Evolutionary conservation across 1,140 invertebrate genomes (phyloP), one percentile per base, ranked within the genome.

Genomic region (Bathynomus jamesi): DNA sequence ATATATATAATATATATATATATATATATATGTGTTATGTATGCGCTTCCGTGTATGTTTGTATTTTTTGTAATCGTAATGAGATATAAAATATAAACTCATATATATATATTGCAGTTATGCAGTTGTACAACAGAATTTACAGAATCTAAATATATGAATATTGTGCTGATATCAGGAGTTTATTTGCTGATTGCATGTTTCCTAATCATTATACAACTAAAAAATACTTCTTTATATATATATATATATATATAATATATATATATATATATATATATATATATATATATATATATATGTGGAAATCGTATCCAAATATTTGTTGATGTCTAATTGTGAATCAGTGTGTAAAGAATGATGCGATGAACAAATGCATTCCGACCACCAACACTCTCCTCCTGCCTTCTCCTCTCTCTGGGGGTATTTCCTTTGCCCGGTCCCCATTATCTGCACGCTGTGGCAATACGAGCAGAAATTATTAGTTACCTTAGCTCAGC

Each of bases 191-290:
- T n/a, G n/a, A n/a, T n/a, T n/a, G n/a, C n/a, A n/a, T n/a, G n/a
- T n/a, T n/a, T n/a, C n/a, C n/a, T n/a, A n/a, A n/a, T n/a, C n/a
- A n/a, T n/a, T 53, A 53, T 53, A 53, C 5, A 53, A 17, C 13
- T 53, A 53, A 17, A 53, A 40, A 40, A 7, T 40, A 8, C 32
- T 40, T 8, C 7, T 17, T 17, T 53, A 53, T 5, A 53, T 53
- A 53, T 53, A 53, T 53, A 53, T 53, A 53, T 53, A 53, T 2
- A 53, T 53, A 53, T 53, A 53, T 53, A 53, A n/a, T 53, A 53
- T 53, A 53, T 53, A 53, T 53, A 53, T 53, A 53, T 53, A 53
- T 53, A 53, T 53, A 53, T 53, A 53, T 53, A 53, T 53, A 53
- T 53, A 53, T 53, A 53, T 53, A 53, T 53, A 53, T 53, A 53